Evolutionary conservation across 2,888 invertebrate genomes (phyloP).

Genomic region (Nysson spinosus): DNA sequence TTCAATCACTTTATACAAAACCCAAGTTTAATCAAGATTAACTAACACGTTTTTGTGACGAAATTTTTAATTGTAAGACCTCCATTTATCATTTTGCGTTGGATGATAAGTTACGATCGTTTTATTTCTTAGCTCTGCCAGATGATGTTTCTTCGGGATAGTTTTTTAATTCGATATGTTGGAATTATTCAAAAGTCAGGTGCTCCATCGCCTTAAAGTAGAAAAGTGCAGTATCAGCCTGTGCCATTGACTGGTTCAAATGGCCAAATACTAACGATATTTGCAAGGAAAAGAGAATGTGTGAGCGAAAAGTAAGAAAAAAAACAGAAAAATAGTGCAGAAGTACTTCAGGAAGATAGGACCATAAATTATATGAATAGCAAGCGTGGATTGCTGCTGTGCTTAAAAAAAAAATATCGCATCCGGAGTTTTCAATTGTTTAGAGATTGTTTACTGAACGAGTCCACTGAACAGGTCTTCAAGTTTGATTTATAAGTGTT

Average conservation of each 20-base stretch:
- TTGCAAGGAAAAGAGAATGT: conserved; percentile 31
- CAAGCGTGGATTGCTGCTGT: conserved; percentile 38
- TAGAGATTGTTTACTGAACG: background rate
- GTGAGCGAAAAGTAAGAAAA: background rate
- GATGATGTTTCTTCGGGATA: conserved; percentile 49
- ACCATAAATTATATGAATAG: conserved; percentile 50
- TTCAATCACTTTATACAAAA: background rate
- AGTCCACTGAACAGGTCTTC: background rate
- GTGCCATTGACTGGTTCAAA: conserved; percentile 59
- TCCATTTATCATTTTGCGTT: conserved; percentile 11
- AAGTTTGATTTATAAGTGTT: conserved; percentile 29
- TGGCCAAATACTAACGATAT: conserved; percentile 49
- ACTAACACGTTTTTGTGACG: too few relatives aligned
- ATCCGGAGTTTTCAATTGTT: conserved; percentile 22
- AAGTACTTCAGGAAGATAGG: conserved; percentile 51
- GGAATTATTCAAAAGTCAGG: conserved; percentile 50
- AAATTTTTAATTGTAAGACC: conserved; percentile 34
- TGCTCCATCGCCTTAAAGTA: conserved; percentile 60
- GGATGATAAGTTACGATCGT: conserved; percentile 9
- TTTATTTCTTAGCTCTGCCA: conserved; percentile 22
- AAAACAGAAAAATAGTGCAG: conserved; percentile 37
- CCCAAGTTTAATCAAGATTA: too few relatives aligned
- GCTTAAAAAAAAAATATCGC: conserved; percentile 28
- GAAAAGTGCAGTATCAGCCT: conserved; percentile 45
- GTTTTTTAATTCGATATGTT: conserved; percentile 25